Base-by-base conservation (phyloP, 2,888 invertebrate species). In the Pseudococcus viburni region DNA sequence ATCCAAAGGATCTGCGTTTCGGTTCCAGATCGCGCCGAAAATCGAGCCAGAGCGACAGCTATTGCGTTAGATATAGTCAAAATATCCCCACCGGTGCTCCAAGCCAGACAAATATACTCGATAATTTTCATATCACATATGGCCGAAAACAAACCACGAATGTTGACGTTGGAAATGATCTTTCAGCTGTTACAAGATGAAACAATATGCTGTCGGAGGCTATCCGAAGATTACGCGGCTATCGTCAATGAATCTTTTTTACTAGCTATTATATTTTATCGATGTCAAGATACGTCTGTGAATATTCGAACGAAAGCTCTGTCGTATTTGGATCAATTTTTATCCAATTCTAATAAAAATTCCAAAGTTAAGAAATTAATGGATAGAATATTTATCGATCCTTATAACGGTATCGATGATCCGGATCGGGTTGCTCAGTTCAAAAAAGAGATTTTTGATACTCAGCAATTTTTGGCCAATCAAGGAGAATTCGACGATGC, bases 101-200 rank as follows among this genome's bases (percentile, higher is more conserved):
- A 80, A 77, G 88, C 88, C 11, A 80, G 77, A 59, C 48, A 88
- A 80, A 88, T 88, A 33, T 83, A 88, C 48, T 88, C 88, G 6
- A 88, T 88, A 26, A 80, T 83, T 17, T 88, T 88, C 22, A 80
- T 88, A 80, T 88, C 83, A 1, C 88, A 88, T 22, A 88, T 83
- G 83, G 8, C 59, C 5, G 88, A 88, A 19, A 80, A 48, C 2
- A 88, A 88, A 59, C 80, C 80, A 8, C 88, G 88, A 39, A 33
- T 88, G 46, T 83, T 88, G 39, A 88, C 88, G n/a, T 59, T 88
- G 15, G 88, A 88, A 59, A 88, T 88, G 51, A 88, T 88, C 83
- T 59, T 51, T 55, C 77, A 88, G 17, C 17, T 88, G 19, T 33
- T 88, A 6, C 59, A 83, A 22, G 88, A 88, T 51, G 55, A 48